Conservation (phyloP, 1,140 invertebrate genomes). For the Brachionus asplanchnoidis region DNA sequence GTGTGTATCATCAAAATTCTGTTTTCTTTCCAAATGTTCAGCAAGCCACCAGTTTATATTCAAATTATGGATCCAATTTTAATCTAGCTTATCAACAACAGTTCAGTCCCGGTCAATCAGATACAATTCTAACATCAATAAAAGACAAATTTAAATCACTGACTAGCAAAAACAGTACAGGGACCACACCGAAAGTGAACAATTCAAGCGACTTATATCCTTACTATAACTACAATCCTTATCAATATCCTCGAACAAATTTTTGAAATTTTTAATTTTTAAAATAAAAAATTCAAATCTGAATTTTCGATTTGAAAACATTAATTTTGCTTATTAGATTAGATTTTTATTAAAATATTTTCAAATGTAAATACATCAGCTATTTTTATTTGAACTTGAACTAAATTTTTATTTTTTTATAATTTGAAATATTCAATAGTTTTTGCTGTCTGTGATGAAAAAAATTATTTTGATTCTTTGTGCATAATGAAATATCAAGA, state of each 20-base stretch:
- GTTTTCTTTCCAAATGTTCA: neutral
- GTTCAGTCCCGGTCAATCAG: neutral
- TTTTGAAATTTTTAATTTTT: neutral
- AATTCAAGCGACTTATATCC: neutral
- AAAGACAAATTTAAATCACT: conserved; percentile 12
- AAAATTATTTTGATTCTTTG: too few relatives aligned
- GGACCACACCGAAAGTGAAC: neutral
- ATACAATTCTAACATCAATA: neutral
- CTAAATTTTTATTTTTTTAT: too few relatives aligned
- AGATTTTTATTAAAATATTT: neutral
- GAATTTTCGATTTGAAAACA: neutral
- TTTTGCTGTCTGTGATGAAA: too few relatives aligned
- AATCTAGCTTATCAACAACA: neutral
- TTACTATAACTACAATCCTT: neutral
- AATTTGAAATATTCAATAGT: too few relatives aligned
- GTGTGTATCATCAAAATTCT: neutral
- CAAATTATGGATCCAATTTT: neutral
- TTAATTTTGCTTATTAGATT: neutral
- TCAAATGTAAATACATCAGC: too few relatives aligned
- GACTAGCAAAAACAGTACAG: neutral
- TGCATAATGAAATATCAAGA: too few relatives aligned
- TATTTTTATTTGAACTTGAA: too few relatives aligned
- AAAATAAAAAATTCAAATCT: neutral
- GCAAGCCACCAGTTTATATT: neutral
- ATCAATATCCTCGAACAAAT: neutral